Percentiles rank a stretch among this genome's conserved stretches.
Evolutionary conservation across 1,140 invertebrate species (phyloP).

Genomic region (Drosophila navojoa): DNA sequence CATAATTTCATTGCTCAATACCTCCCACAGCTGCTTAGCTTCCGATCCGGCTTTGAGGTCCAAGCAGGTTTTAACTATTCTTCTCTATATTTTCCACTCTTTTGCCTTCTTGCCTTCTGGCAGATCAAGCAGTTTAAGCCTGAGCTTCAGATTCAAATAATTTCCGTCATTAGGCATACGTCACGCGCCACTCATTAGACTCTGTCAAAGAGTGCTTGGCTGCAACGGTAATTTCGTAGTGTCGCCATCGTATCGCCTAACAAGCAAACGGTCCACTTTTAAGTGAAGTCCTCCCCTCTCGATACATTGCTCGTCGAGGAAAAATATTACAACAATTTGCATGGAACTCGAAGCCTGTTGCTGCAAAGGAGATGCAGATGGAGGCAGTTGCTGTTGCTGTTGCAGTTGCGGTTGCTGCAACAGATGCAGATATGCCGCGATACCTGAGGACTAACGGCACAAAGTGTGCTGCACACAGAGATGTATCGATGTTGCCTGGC

Average conservation of each 20-base stretch:
- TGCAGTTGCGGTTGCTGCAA: constrained; percentile 27
- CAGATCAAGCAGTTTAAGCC: constrained; percentile 9
- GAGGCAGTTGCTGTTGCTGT: constrained; percentile 17
- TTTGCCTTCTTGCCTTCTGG: too few relatives aligned
- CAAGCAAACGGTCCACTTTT: constrained; percentile 49
- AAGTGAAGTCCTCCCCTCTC: constrained; percentile 17
- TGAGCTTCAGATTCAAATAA: constrained; percentile 21
- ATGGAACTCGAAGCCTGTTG: constrained; percentile 64
- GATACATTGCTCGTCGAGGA: neutral
- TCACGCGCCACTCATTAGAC: constrained; percentile 42
- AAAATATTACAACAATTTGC: constrained; percentile 81
- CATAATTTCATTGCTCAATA: neutral
- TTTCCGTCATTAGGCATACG: constrained; percentile 49
- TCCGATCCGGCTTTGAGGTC: neutral
- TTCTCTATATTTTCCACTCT: neutral
- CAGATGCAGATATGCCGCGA: constrained; percentile 76
- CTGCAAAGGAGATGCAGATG: constrained; percentile 50
- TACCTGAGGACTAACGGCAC: constrained; percentile 62
- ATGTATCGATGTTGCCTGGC: constrained; percentile 25
- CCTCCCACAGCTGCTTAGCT: neutral
- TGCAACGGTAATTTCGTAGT: constrained; percentile 34
- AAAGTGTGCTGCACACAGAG: constrained; percentile 58
- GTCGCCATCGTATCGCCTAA: constrained; percentile 43
- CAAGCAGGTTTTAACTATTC: neutral
- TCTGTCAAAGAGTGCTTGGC: constrained; percentile 30